These are phyloP conservation scores for Wiebesia pumilae DNA, from an alignment of 1,140 invertebrate genomes.

Conservation along the genomic window DNA sequence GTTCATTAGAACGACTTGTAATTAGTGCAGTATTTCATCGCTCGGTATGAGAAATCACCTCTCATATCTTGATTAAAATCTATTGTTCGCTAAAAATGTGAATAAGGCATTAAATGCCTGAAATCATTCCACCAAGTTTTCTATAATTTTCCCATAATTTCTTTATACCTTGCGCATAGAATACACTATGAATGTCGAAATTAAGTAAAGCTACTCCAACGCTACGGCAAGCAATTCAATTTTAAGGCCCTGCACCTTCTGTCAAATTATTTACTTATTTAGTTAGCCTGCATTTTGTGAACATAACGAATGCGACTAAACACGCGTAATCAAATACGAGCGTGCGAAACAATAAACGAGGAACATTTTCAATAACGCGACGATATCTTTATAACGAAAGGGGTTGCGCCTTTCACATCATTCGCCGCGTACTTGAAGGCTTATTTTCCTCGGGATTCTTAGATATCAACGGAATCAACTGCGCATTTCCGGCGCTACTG, in stretches of 20 bases:
- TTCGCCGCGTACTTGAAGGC: no score
- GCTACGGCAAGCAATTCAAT: neutral
- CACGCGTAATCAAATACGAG: neutral
- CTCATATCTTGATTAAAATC: conserved; percentile 26
- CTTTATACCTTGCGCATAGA: no score
- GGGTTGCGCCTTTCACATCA: no score
- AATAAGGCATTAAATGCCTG: neutral
- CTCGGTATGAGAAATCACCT: conserved; percentile 1
- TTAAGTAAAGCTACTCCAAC: neutral
- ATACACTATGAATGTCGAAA: no score
- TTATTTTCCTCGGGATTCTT: no score
- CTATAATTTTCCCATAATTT: no score
- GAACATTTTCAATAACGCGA: no score
- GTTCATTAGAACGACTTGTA: conserved; percentile 3
- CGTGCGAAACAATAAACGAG: neutral
- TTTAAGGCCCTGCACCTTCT: neutral
- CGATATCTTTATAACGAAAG: neutral
- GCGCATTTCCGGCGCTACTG: no score
- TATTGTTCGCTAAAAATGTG: neutral
- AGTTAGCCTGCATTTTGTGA: neutral
- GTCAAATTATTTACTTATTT: neutral
- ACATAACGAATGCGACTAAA: neutral
- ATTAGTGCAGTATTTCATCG: conserved; percentile 27
- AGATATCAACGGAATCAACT: no score
- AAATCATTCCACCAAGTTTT: neutral